Evolutionary conservation across 1,140 invertebrate species (phyloP), one percentile per base, ranked within the genome.

Genomic region (Diachasma alloeum): DNA sequence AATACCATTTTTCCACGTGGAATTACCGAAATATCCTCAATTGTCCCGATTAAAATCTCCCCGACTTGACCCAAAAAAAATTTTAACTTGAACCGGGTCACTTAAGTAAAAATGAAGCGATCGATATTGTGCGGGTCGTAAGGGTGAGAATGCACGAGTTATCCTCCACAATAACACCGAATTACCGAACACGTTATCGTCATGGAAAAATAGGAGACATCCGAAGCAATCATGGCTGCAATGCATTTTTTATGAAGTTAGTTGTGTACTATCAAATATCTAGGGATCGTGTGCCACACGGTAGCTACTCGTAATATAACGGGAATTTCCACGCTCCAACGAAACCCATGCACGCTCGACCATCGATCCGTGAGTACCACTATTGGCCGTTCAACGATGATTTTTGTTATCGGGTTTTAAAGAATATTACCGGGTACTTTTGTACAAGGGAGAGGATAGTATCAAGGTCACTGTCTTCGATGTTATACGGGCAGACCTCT

Each of bases 21-120:
- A n/a, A n/a, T n/a, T n/a, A n/a, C n/a, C n/a, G n/a, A n/a, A n/a
- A n/a, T n/a, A n/a, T n/a, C n/a, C n/a, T n/a, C n/a, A n/a, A n/a
- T n/a, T n/a, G n/a, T n/a, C n/a, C n/a, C n/a, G n/a, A 69, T 6
- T 10, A 69, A 6, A 44, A 0, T 22, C 11, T 66, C 59, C 26
- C 42, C 15, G 4, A 66, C 19, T 26, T 74, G 74, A 75, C 67
- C 74, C 59, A 70, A n/a, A 70, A 19, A 44, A 56, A 75, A 67
- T 67, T 39, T 69, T 8, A 11, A 75, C 44, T 19, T 75, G 26
- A 75, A 75, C 22, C 73, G 73, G 72, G 22, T 67, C 53, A 66
- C 56, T 74, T 74, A n/a, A 63, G 73, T 68, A 48, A 75, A 48
- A 75, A 70, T 68, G 48, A 70, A 31, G 37, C 59, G 73, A 75